A percentile compares a stretch with the other conserved stretches of the same genome.
These are phyloP conservation scores for Polypedilum pembai DNA, from an alignment of 1,140 invertebrate genomes.

Conservation along the genomic window DNA sequence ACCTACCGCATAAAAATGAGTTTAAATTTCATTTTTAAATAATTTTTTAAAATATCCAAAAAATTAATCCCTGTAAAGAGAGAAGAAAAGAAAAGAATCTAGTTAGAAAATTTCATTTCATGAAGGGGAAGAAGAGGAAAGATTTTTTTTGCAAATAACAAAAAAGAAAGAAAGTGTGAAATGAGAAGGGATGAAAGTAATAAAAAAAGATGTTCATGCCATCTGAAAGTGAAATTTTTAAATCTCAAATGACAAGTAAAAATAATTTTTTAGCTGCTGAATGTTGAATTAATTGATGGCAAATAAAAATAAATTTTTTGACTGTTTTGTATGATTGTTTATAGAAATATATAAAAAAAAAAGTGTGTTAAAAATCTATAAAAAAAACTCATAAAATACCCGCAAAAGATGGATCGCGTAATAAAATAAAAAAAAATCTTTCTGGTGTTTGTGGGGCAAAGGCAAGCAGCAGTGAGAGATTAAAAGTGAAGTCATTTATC, in stretches of 20 bases:
- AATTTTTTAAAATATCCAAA: neutral
- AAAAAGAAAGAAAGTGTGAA: neutral
- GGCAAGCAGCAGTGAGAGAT: neutral
- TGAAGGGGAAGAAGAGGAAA: neutral
- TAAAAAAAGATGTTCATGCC: no score
- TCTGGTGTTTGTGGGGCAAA: neutral
- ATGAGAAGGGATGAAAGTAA: no score
- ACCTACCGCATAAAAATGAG: no score
- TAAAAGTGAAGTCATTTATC: neutral
- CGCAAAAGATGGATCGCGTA: neutral
- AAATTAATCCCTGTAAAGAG: neutral
- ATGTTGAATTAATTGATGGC: no score
- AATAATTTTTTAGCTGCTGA: neutral
- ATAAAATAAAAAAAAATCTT: neutral
- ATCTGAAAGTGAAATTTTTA: no score
- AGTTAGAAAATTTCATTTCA: neutral
- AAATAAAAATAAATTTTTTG: no score
- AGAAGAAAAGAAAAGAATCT: neutral
- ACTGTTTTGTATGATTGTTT: conserved; percentile 12
- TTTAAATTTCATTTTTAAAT: no score
- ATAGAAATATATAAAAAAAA: conserved; percentile 8
- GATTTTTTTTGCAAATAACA: neutral
- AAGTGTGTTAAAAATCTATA: conserved; percentile 5
- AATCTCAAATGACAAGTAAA: no score
- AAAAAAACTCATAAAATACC: conserved; percentile 14